Conservation (phyloP, 2,888 invertebrate species). For the Leptopilina myrica region DNA sequence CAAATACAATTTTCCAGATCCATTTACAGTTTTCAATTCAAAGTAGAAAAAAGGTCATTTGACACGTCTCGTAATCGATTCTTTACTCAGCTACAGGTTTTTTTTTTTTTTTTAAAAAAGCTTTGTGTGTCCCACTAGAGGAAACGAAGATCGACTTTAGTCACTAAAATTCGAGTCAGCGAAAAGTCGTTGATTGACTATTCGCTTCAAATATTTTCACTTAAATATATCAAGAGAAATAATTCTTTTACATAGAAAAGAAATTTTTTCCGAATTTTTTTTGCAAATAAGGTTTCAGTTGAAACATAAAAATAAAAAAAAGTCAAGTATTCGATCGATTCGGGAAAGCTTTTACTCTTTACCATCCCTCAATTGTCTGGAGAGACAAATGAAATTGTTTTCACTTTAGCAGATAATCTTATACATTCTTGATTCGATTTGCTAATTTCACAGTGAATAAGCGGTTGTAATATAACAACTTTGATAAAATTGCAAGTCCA, state of each 20-base stretch:
- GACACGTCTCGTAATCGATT: constrained; percentile 31
- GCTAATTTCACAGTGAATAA: constrained; percentile 26
- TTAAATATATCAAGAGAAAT: too few species aligned
- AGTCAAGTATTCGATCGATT: background rate
- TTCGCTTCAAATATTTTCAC: too few species aligned
- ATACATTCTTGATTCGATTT: constrained; percentile 26
- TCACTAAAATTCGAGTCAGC: background rate
- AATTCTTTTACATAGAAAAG: too few species aligned
- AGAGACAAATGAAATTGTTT: constrained; percentile 23
- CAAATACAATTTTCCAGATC: constrained; percentile 20
- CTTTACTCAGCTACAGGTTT: constrained; percentile 19
- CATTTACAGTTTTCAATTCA: constrained; percentile 37
- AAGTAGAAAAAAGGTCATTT: constrained; percentile 30
- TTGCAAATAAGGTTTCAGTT: background rate
- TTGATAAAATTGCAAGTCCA: constrained; percentile 22
- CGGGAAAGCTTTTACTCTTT: background rate
- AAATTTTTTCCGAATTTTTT: too few species aligned
- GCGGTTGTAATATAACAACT: constrained; percentile 20
- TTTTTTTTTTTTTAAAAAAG: background rate
- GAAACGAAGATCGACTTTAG: constrained; percentile 19
- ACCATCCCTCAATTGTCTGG: background rate
- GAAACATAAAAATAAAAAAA: background rate
- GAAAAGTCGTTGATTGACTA: constrained; percentile 11
- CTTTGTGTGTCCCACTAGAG: constrained; percentile 27
- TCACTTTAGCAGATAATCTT: constrained; percentile 6